Evolutionary conservation across 2,113 vertebrate species (phyloP), one percentile per base, ranked within the genome.

Genomic region (Nyctereutes procyonoides): DNA sequence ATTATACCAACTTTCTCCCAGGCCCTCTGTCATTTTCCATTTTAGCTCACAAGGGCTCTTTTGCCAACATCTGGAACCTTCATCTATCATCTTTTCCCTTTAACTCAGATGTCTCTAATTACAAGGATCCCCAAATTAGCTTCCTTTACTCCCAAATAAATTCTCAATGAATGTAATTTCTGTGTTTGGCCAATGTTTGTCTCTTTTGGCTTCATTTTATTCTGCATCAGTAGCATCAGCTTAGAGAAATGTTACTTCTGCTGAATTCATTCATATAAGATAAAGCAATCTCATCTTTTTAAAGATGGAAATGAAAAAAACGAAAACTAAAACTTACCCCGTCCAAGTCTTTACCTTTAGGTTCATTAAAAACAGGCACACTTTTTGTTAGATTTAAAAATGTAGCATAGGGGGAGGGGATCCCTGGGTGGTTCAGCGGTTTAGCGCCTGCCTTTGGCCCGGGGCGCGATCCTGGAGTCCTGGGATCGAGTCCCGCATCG

Each of bases 301-400:
- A 93, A 94, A 90, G 67, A 91, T 9, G 16, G 15, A 91, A 95
- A 97, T 67, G 26, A 95, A 35, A 95, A 84, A 60, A 94, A 43
- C 38, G 14, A 71, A 43, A 43, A 43, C 43, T 19, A 60, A 85
- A 93, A 94, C 1, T 35, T 53, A 20, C 62, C 17, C 2, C 51
- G 24, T 76, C 81, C 81, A 38, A 80, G 10, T 74, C 51, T 56
- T 67, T 95, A 67, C 76, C 38, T 8, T 88, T 86, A n/a, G 63
- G 48, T 90, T 90, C 32, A 76, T 73, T 95, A 88, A 90, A 88
- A 91, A 69, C 11, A 62, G 28, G 20, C 28, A 67, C 0, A 30
- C 7, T 56, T 94, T 88, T 88, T 63, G 53, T 67, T 9, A 17
- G 28, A 82, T 63, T 60, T 11, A 51, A 96, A 90, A 87, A 73